Percentiles rank a stretch among this genome's conserved stretches.
Evolutionary conservation across 2,797 vertebrate genomes (phyloP).

Genomic region (Botia kubotai): DNA sequence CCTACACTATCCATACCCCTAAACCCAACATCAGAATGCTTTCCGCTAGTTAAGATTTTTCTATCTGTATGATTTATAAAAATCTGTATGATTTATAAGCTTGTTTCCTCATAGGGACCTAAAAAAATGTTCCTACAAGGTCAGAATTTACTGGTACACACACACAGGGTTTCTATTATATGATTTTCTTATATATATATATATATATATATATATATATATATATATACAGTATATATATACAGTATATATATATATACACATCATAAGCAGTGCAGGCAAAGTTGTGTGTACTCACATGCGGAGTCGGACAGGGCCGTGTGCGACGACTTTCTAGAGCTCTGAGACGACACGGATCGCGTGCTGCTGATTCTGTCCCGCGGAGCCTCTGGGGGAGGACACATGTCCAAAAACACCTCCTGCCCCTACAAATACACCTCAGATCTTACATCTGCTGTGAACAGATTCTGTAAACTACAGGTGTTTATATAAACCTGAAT

Average conservation of each 20-base stretch:
- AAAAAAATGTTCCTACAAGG: too few species aligned
- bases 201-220: too few species aligned
- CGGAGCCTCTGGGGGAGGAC: conserved; percentile 71
- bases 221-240: too few species aligned
- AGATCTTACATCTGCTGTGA: not conserved
- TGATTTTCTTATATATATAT: not conserved
- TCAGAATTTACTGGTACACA: too few species aligned
- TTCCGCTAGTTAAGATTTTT: too few species aligned
- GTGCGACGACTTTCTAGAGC: conserved; percentile 81
- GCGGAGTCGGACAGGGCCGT: conserved; percentile 81
- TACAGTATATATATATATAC: too few species aligned
- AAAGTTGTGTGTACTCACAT: conserved; percentile 70
- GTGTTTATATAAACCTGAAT: not conserved
- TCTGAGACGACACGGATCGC: conserved; percentile 81
- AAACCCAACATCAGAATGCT: too few species aligned
- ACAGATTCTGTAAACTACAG: not conserved
- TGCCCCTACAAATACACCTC: conserved; percentile 75
- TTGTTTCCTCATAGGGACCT: too few species aligned
- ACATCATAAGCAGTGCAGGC: not conserved
- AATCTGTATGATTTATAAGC: too few species aligned
- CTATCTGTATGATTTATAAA: too few species aligned
- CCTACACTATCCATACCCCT: too few species aligned
- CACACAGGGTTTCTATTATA: not conserved
- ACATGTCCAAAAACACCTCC: conserved; percentile 78
- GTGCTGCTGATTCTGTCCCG: conserved; percentile 72